Evolutionary conservation across 2,797 vertebrate species (phyloP).

Genomic region (Sebastes dallii): DNA sequence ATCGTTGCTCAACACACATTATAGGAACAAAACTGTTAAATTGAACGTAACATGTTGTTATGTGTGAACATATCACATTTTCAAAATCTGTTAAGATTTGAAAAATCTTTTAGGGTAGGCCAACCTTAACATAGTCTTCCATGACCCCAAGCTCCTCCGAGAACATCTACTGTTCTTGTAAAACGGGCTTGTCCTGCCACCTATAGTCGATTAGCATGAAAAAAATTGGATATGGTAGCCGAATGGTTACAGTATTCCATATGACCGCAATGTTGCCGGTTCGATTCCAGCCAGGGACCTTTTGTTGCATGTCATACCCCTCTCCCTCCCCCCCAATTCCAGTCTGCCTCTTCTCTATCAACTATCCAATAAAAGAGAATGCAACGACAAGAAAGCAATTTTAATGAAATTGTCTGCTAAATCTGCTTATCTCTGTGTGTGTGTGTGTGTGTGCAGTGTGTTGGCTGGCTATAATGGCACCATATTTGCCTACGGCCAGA

Average conservation of each 20-base stretch:
- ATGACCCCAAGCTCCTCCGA: background rate
- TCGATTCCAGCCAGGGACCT: background rate
- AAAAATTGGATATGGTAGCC: background rate
- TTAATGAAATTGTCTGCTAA: background rate
- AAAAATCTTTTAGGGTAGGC: no score
- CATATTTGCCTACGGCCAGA: slow-evolving; percentile 97
- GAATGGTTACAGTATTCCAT: no score
- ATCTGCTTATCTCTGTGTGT: background rate
- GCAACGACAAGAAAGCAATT: background rate
- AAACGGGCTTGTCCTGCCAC: background rate
- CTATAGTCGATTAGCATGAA: background rate
- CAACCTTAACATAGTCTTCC: background rate
- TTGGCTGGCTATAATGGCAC: slow-evolving; percentile 95
- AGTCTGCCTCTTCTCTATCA: background rate
- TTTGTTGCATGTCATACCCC: background rate
- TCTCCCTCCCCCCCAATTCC: no score
- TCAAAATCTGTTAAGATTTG: no score
- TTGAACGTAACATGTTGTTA: no score
- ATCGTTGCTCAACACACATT: no score
- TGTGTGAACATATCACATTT: no score
- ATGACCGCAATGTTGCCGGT: background rate
- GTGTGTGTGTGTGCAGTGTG: slow-evolving; percentile 76
- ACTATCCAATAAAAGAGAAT: background rate
- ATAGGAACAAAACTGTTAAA: no score
- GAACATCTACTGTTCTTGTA: background rate